A percentile compares a stretch with the other conserved stretches of the same genome.
Conservation (phyloP, 2,888 invertebrate genomes). For the Copidosoma aretas region DNA sequence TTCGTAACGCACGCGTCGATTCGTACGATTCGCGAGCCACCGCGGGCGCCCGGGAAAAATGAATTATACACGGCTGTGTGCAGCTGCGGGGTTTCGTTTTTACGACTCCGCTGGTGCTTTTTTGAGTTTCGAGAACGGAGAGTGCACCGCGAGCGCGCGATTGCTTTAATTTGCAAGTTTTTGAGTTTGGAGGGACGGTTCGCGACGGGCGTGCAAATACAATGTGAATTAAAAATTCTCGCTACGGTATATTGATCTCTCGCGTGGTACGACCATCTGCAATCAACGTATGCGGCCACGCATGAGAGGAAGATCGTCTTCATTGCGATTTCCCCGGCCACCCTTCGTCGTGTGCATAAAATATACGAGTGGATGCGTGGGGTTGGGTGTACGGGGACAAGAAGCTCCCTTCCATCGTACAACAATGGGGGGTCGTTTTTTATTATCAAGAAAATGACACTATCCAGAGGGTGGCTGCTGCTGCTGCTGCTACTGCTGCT, state of each 20-base stretch:
- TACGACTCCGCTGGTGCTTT: background rate
- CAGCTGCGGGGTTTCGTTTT: background rate
- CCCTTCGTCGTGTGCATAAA: too few relatives aligned
- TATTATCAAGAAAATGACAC: slow-evolving; percentile 14
- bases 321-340: background rate
- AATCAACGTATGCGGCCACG: too few relatives aligned
- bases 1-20: too few relatives aligned
- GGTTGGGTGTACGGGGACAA: background rate
- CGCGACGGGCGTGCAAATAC: too few relatives aligned
- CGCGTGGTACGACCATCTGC: too few relatives aligned
- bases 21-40: too few relatives aligned
- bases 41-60: background rate
- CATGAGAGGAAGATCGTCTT: too few relatives aligned
- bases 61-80: background rate
- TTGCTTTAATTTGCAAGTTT: background rate
- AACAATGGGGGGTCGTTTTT: slow-evolving; percentile 7
- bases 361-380: background rate
- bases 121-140: background rate
- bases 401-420: background rate
- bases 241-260: too few relatives aligned
- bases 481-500: too few relatives aligned
- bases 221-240: too few relatives aligned
- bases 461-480: background rate
- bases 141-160: background rate
- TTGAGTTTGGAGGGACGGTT: too few relatives aligned